Percentiles rank a stretch among this genome's conserved stretches.
Conservation (phyloP, 1,140 invertebrate species). For the Ceratina australensis region DNA sequence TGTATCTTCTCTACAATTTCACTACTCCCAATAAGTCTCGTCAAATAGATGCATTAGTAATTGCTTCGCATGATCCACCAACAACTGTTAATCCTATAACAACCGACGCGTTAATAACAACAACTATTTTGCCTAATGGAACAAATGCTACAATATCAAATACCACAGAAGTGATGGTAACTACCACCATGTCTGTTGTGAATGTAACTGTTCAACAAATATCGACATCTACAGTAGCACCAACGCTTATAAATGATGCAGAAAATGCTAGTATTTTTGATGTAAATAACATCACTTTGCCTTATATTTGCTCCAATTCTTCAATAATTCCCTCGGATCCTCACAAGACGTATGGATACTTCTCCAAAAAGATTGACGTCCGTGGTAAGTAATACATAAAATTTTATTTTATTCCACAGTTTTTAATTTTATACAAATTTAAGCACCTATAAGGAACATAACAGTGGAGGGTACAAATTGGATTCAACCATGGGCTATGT, state of each 20-base stretch:
- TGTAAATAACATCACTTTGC: conserved; percentile 65
- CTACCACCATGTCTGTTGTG: conserved; percentile 1
- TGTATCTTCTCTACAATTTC: conserved; percentile 83
- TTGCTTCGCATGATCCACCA: conserved; percentile 83
- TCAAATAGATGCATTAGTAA: conserved; percentile 85
- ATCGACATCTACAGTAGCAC: neutral
- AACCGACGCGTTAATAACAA: conserved; percentile 51
- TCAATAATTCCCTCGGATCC: conserved; percentile 82
- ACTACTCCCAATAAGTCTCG: conserved; percentile 81
- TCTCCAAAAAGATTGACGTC: conserved; percentile 81
- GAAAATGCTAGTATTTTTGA: conserved; percentile 67
- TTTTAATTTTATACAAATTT: conserved; percentile 40
- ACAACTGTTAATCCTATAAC: conserved; percentile 79
- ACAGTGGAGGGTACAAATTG: conserved; percentile 87
- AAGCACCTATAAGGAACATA: conserved; percentile 85
- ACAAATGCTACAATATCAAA: conserved; percentile 10
- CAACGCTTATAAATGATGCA: conserved; percentile 64
- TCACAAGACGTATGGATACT: conserved; percentile 87
- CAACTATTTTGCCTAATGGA: conserved; percentile 37
- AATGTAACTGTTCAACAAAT: neutral
- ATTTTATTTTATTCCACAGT: neutral
- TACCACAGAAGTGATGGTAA: conserved; percentile 3
- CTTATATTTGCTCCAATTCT: conserved; percentile 82
- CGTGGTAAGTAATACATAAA: conserved; percentile 80
- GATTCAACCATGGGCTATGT: conserved; percentile 88